Conservation (phyloP, 2,797 vertebrate genomes). For the Nasua narica region DNA sequence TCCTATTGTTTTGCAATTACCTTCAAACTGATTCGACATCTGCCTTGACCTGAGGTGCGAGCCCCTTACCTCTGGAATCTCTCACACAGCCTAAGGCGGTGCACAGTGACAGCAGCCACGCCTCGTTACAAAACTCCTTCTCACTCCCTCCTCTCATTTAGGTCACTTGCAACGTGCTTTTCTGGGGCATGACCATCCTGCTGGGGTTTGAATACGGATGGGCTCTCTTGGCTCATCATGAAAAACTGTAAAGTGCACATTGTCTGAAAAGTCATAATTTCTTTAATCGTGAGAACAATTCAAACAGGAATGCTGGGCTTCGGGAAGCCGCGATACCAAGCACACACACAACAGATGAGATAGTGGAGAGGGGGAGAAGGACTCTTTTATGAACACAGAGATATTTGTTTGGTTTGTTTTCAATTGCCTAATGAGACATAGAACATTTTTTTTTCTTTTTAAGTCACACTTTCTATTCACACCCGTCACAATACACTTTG, state of each 20-base stretch:
- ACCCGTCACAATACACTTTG: neutral
- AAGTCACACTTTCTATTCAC: neutral
- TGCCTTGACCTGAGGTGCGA: neutral
- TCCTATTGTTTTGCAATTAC: neutral
- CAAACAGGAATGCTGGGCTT: neutral
- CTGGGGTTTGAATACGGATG: slow-evolving; percentile 37
- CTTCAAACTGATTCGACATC: neutral
- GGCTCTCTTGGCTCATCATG: slow-evolving; percentile 46
- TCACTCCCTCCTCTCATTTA: neutral
- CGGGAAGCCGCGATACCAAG: neutral
- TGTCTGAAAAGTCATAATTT: slow-evolving; percentile 4
- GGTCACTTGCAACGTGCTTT: slow-evolving; percentile 49
- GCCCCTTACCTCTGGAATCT: neutral
- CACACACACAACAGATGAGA: neutral
- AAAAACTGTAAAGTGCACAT: slow-evolving; percentile 32
- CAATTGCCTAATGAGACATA: neutral
- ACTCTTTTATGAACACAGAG: neutral
- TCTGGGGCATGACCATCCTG: slow-evolving; percentile 54
- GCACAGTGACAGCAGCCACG: neutral
- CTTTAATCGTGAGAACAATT: slow-evolving; percentile 20
- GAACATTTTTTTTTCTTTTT: neutral
- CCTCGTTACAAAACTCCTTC: neutral
- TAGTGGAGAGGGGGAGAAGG: neutral
- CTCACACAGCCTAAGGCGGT: neutral
- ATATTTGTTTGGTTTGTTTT: neutral